Base-by-base conservation (phyloP, 2,797 vertebrate genomes). In the Enteromius mattozi region DNA sequence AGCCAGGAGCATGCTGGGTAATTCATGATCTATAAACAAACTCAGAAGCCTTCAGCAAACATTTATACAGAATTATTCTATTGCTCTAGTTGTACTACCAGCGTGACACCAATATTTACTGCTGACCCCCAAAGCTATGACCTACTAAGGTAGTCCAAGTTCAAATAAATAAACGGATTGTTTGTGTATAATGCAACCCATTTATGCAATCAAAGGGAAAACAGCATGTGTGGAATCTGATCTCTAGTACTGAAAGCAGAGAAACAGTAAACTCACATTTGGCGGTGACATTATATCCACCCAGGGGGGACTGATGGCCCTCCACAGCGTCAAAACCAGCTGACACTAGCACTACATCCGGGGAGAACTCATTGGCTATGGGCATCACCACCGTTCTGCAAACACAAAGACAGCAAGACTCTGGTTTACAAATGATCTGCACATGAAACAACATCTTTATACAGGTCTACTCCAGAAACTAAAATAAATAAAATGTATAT, bases 321-420 rank as follows among this genome's bases (percentile, higher is more conserved):
- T 99, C 98, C 10, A 99, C 97, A 6, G 97, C 97, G 17, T 99
- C 98, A 12, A 99, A 99, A 77, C 98, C 97, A 0, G 98, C 97
- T 0, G 97, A 99, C 91, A 99, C 97, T 89, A 99, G 95, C 82
- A 99, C 97, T 92, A 99, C 93, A 0, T 99, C 97, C 0, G 98
- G 97, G 85, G 95, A 96, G 93, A 99, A 99, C 92, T 98, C 96
- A 9, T 96, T 93, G 81, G 97, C 97, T 3, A 99, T 96, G 71
- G 98, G 97, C 97, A 99, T 98, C 92, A 98, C 97, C 91, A 98
- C 96, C 33, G 94, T 96, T 95, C 98, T 98, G 91, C 59, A 30
- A 86, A 86, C 19, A 33, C 17, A 88, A 80, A 85, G 76, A 92
- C 68, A 45, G 65, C 77, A 37, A 63, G 30, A 37, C 42, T 68